A percentile compares a stretch with the other conserved stretches of the same genome.
Evolutionary conservation across 2,888 invertebrate species (phyloP).

Genomic region (Eledone cirrhosa): DNA sequence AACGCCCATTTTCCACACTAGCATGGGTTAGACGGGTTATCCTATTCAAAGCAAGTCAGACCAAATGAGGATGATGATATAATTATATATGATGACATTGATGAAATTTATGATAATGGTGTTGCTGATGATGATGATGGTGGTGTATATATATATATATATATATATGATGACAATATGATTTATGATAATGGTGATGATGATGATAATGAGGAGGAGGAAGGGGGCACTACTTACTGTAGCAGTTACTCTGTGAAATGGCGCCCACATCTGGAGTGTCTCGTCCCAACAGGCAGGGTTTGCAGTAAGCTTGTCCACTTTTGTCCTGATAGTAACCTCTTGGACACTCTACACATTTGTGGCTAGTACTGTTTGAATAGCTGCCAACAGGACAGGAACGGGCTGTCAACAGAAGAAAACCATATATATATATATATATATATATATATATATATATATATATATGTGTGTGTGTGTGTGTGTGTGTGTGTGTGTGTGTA

Average conservation of each 20-base stretch:
- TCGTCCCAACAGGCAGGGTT: constrained; percentile 40
- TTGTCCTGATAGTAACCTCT: constrained; percentile 42
- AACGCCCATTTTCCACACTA: no score
- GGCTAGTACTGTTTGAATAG: constrained; percentile 13
- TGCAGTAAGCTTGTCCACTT: constrained; percentile 40
- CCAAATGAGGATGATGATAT: no score
- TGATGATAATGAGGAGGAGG: neutral
- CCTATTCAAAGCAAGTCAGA: no score
- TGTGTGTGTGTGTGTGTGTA: no score
- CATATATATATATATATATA: neutral
- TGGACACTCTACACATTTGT: constrained; percentile 34
- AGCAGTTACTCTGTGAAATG: constrained; percentile 39
- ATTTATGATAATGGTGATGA: no score
- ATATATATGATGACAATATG: no score
- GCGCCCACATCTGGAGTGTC: constrained; percentile 44
- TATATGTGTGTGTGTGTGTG: neutral
- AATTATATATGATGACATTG: no score
- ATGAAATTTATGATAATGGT: no score
- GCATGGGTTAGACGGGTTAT: no score
- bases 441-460: neutral
- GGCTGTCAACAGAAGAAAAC: neutral
- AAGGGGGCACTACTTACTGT: constrained; percentile 39
- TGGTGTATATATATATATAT: no score
- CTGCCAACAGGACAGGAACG: constrained; percentile 35
- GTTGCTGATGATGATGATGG: no score